phyloP scores from a whole-genome alignment of 1,140 invertebrate genomes.

The Cyclina sinensis region DNA sequence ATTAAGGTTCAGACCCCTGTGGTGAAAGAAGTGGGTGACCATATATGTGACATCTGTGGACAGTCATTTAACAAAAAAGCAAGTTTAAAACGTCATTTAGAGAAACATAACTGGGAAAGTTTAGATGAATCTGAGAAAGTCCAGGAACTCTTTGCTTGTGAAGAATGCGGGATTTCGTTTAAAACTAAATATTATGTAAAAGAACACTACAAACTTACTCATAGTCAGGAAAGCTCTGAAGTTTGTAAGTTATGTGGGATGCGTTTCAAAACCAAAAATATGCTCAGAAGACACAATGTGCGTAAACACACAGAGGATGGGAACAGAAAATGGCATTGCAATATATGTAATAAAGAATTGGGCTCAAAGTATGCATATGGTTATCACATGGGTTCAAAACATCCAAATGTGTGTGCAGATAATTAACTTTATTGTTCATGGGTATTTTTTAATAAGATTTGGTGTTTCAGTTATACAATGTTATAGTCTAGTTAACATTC shows the following conservation, averaged over 20 bases:
- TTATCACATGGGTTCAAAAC: conserved; percentile 50
- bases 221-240: not conserved
- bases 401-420: not conserved
- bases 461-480: no score
- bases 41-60: conserved; percentile 43
- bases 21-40: not conserved
- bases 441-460: no score
- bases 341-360: conserved; percentile 46
- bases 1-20: not conserved
- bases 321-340: conserved; percentile 14
- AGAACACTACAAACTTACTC: not conserved
- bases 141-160: conserved; percentile 6
- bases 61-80: not conserved
- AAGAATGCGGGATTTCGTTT: conserved; percentile 25
- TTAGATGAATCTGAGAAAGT: not conserved
- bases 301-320: not conserved
- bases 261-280: not conserved
- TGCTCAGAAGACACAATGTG: not conserved
- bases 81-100: conserved; percentile 24
- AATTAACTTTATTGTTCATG: no score
- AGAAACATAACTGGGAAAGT: conserved; percentile 21
- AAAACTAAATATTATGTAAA: conserved; percentile 12
- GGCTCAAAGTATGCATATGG: not conserved
- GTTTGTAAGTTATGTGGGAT: conserved; percentile 49
- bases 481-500: no score